phyloP scores from a whole-genome alignment of 2,888 invertebrate genomes.

The Bellardia bayeri region DNA sequence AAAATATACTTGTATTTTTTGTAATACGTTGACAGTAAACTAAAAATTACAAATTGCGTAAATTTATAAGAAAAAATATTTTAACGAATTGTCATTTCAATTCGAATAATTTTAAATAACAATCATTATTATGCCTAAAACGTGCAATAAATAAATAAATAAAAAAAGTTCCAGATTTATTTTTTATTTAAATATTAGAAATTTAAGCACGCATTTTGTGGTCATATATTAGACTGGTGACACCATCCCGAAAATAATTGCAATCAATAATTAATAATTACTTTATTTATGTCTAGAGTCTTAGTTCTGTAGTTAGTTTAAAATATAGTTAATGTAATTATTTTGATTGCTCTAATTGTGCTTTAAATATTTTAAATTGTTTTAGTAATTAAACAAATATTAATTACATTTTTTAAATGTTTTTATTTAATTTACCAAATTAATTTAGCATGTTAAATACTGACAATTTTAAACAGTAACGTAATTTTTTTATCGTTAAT shows the following conservation, averaged over 20 bases:
- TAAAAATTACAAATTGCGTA: neutral
- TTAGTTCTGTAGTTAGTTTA: neutral
- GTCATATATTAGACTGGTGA: neutral
- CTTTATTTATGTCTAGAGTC: too few relatives aligned
- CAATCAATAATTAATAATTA: too few relatives aligned
- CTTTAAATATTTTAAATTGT: neutral
- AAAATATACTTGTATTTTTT: neutral
- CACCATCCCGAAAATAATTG: neutral
- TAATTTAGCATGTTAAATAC: conserved; percentile 41
- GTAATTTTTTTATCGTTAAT: neutral
- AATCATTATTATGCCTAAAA: neutral
- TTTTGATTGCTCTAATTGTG: neutral
- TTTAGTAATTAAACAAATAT: too few relatives aligned
- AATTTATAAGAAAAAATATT: neutral
- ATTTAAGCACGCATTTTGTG: neutral
- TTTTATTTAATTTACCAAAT: conserved; percentile 11
- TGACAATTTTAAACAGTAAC: conserved; percentile 7
- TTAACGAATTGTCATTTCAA: neutral
- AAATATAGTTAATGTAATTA: neutral
- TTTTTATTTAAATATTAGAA: neutral
- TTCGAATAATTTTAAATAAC: neutral
- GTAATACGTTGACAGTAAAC: neutral
- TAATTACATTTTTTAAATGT: too few relatives aligned
- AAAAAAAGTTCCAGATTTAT: neutral
- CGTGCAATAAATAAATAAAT: neutral